These are phyloP conservation scores for Labeo rohita DNA, from an alignment of 2,113 vertebrate species.

Conservation along the genomic window DNA sequence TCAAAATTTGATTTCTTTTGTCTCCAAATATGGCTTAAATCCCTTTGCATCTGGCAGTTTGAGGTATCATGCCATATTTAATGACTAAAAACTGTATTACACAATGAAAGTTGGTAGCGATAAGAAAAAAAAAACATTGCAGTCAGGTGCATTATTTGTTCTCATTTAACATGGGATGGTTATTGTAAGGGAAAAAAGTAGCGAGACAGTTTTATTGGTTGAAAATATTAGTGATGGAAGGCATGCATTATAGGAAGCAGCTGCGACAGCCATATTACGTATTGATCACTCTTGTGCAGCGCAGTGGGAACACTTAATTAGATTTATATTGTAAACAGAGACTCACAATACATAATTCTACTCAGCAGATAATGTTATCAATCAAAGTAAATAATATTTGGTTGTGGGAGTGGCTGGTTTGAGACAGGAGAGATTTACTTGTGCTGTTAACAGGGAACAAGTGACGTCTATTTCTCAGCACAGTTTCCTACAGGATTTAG, in stretches of 20 bases:
- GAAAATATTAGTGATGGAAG: conserved; percentile 79
- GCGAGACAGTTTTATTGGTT: conserved; percentile 69
- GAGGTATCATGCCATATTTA: not conserved
- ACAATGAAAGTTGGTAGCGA: not conserved
- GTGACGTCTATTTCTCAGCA: not conserved
- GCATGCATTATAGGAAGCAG: conserved; percentile 78
- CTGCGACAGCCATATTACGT: conserved; percentile 83
- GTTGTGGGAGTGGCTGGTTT: conserved; percentile 69
- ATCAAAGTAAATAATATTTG: conserved; percentile 78
- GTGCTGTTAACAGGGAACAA: conserved; percentile 56
- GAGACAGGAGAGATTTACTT: conserved; percentile 71
- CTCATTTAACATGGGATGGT: conserved; percentile 75
- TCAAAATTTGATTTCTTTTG: not conserved
- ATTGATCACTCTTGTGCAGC: conserved; percentile 81
- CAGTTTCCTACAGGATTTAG: not conserved
- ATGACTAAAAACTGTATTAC: not conserved
- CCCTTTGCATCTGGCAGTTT: not conserved
- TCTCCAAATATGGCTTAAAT: not conserved
- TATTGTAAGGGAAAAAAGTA: conserved; percentile 70
- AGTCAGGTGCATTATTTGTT: conserved; percentile 51
- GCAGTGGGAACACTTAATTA: conserved; percentile 81
- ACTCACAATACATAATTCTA: conserved; percentile 76
- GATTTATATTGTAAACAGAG: conserved; percentile 88
- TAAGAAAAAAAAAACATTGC: not conserved
- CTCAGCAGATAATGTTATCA: conserved; percentile 78